Evolutionary conservation across 2,113 vertebrate species (phyloP).

Genomic region (Callocephalon fimbriatum): DNA sequence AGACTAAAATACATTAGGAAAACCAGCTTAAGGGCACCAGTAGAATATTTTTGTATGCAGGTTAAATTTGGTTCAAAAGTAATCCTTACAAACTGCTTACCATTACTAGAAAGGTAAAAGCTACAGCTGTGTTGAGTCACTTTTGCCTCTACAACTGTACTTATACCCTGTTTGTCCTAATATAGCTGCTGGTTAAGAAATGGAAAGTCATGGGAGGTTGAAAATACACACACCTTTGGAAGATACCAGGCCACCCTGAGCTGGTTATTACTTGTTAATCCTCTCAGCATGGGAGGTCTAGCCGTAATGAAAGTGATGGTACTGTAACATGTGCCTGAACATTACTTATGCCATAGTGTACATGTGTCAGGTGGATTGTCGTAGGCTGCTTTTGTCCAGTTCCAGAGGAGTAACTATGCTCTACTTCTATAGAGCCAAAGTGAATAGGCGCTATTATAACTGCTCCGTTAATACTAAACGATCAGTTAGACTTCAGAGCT

Average conservation of each 20-base stretch:
- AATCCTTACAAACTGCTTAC: background rate
- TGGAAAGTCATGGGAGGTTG: background rate
- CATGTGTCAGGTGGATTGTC: background rate
- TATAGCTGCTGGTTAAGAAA: background rate
- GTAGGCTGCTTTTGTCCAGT: background rate
- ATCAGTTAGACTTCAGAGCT: background rate
- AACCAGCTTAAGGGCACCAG: conserved; percentile 32
- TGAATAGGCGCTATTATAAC: background rate
- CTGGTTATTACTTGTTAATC: conserved; percentile 1
- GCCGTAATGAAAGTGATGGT: background rate
- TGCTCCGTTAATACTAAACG: background rate
- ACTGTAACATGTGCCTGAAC: conserved; percentile 6
- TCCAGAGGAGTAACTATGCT: background rate
- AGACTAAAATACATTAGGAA: conserved; percentile 61
- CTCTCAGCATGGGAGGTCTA: conserved; percentile 9
- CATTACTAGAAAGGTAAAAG: conserved; percentile 23
- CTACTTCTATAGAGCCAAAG: background rate
- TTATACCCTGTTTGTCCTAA: background rate
- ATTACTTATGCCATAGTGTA: background rate
- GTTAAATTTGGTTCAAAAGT: conserved; percentile 4
- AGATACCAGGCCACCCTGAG: background rate
- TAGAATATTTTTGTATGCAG: conserved; percentile 36
- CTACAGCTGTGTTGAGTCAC: background rate
- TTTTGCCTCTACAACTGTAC: background rate
- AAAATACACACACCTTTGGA: conserved; percentile 33